phyloP scores from a whole-genome alignment of 2,113 vertebrate species.

The Podarcis cretensis region DNA sequence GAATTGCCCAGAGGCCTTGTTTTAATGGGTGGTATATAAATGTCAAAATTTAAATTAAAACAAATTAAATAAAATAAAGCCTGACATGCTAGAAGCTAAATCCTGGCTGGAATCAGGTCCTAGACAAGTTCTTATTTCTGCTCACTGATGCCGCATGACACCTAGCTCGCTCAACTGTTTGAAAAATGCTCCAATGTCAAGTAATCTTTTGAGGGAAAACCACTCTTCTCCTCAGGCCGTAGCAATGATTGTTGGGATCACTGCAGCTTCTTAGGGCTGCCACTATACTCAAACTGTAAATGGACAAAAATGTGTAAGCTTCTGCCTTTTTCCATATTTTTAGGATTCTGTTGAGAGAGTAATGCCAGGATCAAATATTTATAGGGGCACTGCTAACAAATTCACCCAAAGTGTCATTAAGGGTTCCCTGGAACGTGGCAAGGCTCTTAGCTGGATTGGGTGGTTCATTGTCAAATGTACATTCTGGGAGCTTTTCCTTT shows the following conservation, averaged over 20 bases:
- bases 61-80: too few species aligned
- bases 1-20: neutral
- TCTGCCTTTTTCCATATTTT: slow-evolving; percentile 12
- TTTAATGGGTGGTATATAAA: neutral
- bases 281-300: slow-evolving; percentile 8
- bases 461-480: neutral
- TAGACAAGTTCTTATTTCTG: neutral
- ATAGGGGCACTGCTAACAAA: neutral
- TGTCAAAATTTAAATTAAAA: too few species aligned
- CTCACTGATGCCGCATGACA: neutral
- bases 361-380: slow-evolving; percentile 27
- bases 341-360: slow-evolving; percentile 17
- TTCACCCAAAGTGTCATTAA: slow-evolving; percentile 10
- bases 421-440: neutral
- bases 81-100: neutral
- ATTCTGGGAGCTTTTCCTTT: neutral
- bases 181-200: neutral
- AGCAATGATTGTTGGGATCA: neutral
- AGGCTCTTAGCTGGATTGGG: slow-evolving; percentile 1
- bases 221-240: neutral
- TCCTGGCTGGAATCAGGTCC: neutral
- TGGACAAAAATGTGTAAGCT: neutral
- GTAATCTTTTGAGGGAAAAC: neutral
- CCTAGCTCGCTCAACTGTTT: neutral
- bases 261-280: neutral